Evolutionary conservation across 2,113 vertebrate genomes (phyloP), one percentile per base, ranked within the genome.

Genomic region (Taurulus bubalis): DNA sequence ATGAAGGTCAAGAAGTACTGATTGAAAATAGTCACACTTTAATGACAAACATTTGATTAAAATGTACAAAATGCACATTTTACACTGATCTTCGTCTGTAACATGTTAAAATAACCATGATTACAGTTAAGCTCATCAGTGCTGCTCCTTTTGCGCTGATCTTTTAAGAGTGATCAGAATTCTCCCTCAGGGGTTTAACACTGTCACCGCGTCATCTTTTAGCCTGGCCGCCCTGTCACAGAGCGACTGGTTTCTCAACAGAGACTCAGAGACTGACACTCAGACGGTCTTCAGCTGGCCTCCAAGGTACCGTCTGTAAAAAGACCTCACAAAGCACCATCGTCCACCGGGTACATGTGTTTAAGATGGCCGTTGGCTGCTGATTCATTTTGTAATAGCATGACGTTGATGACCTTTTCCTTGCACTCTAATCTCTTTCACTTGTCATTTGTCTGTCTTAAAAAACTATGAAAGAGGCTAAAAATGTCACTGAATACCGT

Each of bases 191-290:
- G 28, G 55, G 75, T 4, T 80, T 85, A 40, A 86, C 79, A 62
- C 49, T 89, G 75, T 83, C 69, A 45, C 77, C 9, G 71, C 65
- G 36, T 79, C 90, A 64, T 90, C 79, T 80, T 80, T 75, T 91
- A 92, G 91, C 87, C 72, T 92, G 87, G 87, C 79, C 22, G 64
- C 75, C 71, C 79, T 85, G 66, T 91, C 92, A 85, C 89, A 93
- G 69, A 93, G 89, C 89, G 96, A 97, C 79, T 97, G 97, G 96
- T 97, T 95, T 94, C 96, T 98, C 79, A 95, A 95, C 93, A 96
- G 95, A 96, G 96, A 97, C 94, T 95, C 96, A 2, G 95, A 98
- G 95, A 98, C 94, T 65, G 96, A 97, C 91, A 95, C 94, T 88
- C 82, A 96, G 87, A 95, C 96, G 76, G 94, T 95, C 94, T 96